These are phyloP conservation scores for Burhinus bistriatus DNA, from an alignment of 2,113 vertebrate species.

Conservation along the genomic window DNA sequence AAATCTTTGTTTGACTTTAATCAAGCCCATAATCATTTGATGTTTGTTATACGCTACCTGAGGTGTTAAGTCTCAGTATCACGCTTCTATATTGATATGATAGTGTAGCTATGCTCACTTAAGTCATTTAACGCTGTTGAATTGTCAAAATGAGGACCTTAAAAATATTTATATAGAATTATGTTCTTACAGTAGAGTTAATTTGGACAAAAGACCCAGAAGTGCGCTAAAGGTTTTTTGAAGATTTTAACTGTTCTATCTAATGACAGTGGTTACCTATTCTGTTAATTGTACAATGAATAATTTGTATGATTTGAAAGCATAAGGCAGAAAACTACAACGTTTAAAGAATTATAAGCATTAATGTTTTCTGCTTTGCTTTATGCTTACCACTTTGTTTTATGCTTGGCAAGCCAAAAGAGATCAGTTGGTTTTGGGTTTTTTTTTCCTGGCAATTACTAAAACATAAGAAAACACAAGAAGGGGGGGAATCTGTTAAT, in stretches of 20 bases:
- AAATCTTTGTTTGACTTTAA: neutral
- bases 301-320: neutral
- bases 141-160: neutral
- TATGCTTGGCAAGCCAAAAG: neutral
- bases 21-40: neutral
- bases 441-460: neutral
- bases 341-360: neutral
- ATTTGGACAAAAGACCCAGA: neutral
- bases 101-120: neutral
- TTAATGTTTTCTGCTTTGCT: neutral
- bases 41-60: neutral
- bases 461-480: neutral
- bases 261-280: neutral
- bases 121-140: neutral
- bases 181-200: neutral
- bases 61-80: neutral
- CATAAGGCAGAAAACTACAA: neutral
- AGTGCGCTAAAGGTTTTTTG: neutral
- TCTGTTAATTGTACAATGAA: neutral
- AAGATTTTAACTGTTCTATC: neutral
- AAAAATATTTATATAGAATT: neutral
- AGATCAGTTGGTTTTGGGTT: neutral
- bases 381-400: neutral
- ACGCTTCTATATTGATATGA: accelerated
- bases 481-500: neutral